phyloP scores from a whole-genome alignment of 2,888 invertebrate species.

The Andrena minutula region DNA sequence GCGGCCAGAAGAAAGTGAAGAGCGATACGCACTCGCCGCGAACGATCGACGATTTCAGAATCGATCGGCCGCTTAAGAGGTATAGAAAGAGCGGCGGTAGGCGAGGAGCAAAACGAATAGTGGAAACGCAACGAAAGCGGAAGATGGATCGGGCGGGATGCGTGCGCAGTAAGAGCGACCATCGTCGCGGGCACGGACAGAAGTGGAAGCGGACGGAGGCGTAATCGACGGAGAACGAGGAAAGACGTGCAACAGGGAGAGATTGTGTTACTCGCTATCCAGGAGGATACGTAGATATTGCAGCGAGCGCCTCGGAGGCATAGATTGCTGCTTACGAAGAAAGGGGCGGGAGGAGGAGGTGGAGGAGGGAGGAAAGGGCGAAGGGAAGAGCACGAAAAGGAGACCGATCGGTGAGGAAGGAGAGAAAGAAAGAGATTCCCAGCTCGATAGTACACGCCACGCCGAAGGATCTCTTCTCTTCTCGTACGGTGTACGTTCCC shows the following conservation, averaged over 20 bases:
- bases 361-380: not conserved
- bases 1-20: not conserved
- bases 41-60: slow-evolving; percentile 20
- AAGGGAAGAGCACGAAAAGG: slow-evolving; percentile 36
- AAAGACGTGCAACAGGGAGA: slow-evolving; percentile 34
- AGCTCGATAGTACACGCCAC: slow-evolving; percentile 64
- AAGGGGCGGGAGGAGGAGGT: slow-evolving; percentile 47
- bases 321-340: slow-evolving; percentile 54
- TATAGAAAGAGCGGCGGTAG: not conserved
- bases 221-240: slow-evolving; percentile 38
- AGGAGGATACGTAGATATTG: slow-evolving; percentile 60
- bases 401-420: slow-evolving; percentile 37
- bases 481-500: slow-evolving; percentile 58
- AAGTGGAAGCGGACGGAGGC: slow-evolving; percentile 25
- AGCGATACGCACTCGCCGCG: not conserved
- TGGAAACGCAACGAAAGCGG: slow-evolving; percentile 4
- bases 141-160: slow-evolving; percentile 32
- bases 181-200: slow-evolving; percentile 32
- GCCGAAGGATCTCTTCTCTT: slow-evolving; percentile 47
- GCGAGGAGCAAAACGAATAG: not conserved
- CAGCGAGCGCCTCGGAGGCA: slow-evolving; percentile 55
- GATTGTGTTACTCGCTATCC: slow-evolving; percentile 49
- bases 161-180: slow-evolving; percentile 22
- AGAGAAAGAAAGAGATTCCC: slow-evolving; percentile 62
- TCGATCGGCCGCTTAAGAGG: not conserved